Conservation (phyloP, 2,888 invertebrate genomes). For the Meghimatium bilineatum region DNA sequence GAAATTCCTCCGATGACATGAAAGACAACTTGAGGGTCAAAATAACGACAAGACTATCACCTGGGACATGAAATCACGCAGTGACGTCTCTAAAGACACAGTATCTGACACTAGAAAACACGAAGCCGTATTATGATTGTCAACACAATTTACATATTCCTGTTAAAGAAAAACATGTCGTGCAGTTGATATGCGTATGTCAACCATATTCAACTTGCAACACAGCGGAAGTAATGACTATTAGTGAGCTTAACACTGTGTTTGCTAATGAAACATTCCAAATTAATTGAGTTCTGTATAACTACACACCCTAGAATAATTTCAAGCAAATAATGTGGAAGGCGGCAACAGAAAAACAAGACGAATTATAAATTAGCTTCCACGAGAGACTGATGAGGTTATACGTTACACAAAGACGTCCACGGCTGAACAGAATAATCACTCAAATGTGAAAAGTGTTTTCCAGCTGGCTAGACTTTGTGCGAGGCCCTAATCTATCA, state of each 20-base stretch:
- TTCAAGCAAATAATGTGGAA: not conserved
- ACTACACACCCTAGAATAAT: not conserved
- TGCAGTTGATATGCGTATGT: not conserved
- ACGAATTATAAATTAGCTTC: not conserved
- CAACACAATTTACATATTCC: conserved; percentile 12
- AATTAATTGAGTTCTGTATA: not conserved
- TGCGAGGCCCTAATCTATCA: not conserved
- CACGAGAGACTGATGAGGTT: not conserved
- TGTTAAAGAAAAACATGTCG: not conserved
- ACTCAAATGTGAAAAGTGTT: not conserved
- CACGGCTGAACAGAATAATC: not conserved
- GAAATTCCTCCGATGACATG: not conserved
- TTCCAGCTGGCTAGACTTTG: not conserved
- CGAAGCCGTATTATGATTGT: not conserved
- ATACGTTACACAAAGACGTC: not conserved
- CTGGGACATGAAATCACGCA: not conserved
- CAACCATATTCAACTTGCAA: not conserved
- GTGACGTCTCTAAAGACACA: not conserved
- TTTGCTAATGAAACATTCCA: conserved; percentile 7
- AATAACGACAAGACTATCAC: not conserved
- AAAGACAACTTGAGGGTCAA: not conserved
- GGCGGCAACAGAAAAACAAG: not conserved
- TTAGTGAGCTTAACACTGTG: not conserved
- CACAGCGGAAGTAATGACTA: not conserved
- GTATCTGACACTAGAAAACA: not conserved